Evolutionary conservation across 1,140 invertebrate species (phyloP).

Genomic region (Coelopa frigida): DNA sequence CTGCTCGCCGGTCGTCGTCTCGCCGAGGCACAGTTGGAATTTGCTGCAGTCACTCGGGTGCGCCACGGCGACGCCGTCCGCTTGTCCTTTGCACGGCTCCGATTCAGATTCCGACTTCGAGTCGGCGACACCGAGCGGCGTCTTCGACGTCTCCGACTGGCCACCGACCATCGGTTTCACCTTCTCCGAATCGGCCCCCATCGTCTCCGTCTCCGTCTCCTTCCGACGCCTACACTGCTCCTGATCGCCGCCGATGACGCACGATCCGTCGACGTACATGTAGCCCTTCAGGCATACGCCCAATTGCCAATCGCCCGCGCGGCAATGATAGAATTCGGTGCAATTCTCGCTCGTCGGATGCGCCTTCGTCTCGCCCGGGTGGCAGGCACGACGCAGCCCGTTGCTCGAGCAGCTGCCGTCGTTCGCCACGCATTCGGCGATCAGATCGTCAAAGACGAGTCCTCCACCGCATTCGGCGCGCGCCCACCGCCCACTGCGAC

Average conservation of each 20-base stretch:
- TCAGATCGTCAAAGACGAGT: conserved; percentile 25
- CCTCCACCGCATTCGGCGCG: conserved; percentile 11
- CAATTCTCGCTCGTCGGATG: conserved; percentile 20
- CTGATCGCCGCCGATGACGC: too few relatives aligned
- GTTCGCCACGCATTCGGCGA: conserved; percentile 23
- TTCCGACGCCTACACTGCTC: too few relatives aligned
- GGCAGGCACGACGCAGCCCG: conserved; percentile 25
- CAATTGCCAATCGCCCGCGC: conserved; percentile 25
- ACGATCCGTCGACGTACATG: too few relatives aligned
- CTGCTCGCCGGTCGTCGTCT: conserved; percentile 16
- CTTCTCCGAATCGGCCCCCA: not conserved
- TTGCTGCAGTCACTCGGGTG: conserved; percentile 26
- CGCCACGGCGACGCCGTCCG: conserved; percentile 24
- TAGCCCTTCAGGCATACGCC: conserved; percentile 27
- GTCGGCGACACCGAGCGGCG: too few relatives aligned
- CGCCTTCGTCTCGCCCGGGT: conserved; percentile 13
- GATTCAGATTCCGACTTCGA: too few relatives aligned
- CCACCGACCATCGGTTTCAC: not conserved
- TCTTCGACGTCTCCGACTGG: not conserved
- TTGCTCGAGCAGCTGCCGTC: conserved; percentile 25
- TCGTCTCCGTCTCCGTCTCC: too few relatives aligned
- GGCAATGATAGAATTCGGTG: conserved; percentile 24
- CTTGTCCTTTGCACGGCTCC: conserved; percentile 22
- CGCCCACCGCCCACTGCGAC: conserved; percentile 17
- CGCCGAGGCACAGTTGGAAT: conserved; percentile 28